Evolutionary conservation across 2,113 vertebrate genomes (phyloP).

Genomic region (Morone saxatilis): DNA sequence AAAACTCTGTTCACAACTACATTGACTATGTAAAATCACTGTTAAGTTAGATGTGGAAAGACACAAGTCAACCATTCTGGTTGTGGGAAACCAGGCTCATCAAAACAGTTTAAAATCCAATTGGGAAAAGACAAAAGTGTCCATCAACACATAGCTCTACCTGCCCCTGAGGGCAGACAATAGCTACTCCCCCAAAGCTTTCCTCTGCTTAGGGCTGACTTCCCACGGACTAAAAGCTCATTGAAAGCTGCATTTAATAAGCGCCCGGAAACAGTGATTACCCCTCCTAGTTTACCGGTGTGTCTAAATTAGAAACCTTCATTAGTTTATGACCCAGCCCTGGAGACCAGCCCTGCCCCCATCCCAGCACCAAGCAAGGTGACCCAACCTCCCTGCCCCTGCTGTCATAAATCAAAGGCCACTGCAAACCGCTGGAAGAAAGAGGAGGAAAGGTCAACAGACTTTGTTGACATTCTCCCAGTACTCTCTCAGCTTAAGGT

Average conservation of each 20-base stretch:
- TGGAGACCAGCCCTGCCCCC: conserved; percentile 66
- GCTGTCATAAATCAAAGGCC: conserved; percentile 78
- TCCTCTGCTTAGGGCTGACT: conserved; percentile 71
- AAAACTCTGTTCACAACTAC: neutral
- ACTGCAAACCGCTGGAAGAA: conserved; percentile 80
- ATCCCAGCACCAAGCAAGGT: conserved; percentile 77
- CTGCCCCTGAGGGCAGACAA: conserved; percentile 77
- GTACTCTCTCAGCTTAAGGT: conserved; percentile 57
- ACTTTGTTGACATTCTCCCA: conserved; percentile 82
- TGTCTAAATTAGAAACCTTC: conserved; percentile 85
- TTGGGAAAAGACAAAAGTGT: conserved; percentile 71
- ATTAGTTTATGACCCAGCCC: conserved; percentile 84
- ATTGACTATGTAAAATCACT: neutral
- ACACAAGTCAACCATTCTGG: neutral
- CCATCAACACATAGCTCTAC: conserved; percentile 73
- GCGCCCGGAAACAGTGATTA: conserved; percentile 84
- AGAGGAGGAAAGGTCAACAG: conserved; percentile 84
- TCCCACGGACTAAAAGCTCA: conserved; percentile 81
- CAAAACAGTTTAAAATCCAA: conserved; percentile 70
- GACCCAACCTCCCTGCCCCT: conserved; percentile 74
- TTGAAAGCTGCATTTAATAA: conserved; percentile 86
- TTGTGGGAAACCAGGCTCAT: conserved; percentile 59
- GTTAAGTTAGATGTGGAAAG: neutral
- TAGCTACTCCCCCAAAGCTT: conserved; percentile 66
- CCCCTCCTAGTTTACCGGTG: conserved; percentile 79